Base-by-base conservation (phyloP, 2,113 vertebrate species). In the Eolophus roseicapilla region DNA sequence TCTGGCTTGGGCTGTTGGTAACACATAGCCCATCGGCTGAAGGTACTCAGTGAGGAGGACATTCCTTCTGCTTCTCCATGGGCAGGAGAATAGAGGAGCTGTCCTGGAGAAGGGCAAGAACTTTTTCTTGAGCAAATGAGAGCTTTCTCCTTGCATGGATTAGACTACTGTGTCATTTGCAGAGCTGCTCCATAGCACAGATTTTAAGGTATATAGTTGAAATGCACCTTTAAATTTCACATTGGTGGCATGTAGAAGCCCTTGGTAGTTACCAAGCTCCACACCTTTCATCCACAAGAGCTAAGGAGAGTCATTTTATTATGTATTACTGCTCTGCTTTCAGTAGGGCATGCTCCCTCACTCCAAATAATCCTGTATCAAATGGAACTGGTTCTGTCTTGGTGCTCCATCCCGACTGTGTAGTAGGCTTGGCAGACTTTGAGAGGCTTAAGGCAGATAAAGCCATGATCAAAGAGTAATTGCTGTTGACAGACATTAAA, bases 381-480 rank as follows among this genome's bases (percentile, higher is more conserved):
- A 3, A 23, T 1, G 28, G 50, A 75, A 10, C 43, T 0, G 2
- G 3, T n/a, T 67, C 46, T 52, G 37, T 33, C 85, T 27, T 15
- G 3, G 3, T 28, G 70, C 31, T 86, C 46, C 0, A 3, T 70
- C 85, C 83, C 71, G 77, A n/a, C 77, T 21, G 50, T 6, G 70
- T 7, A n/a, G 52, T 14, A 71, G 87, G 79, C 95, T 93, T 57
- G 90, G 71, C 68, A 50, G 87, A 8, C 50, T 81, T 33, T 4
- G 60, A 39, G 88, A 65, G 82, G 80, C 88, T 90, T 92, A 93
- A n/a, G 93, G 63, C 53, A 55, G 92, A 88, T 90, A 10, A 94
- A 77, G 71, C 4, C 5, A 10, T n/a, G 41, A 31, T 20, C 13
- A 25, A 86, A 77, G 47, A 2, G 25, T 88, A 88, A 90, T 94